phyloP scores from a whole-genome alignment of 2,113 vertebrate genomes.

The Rhinogobius similis region DNA sequence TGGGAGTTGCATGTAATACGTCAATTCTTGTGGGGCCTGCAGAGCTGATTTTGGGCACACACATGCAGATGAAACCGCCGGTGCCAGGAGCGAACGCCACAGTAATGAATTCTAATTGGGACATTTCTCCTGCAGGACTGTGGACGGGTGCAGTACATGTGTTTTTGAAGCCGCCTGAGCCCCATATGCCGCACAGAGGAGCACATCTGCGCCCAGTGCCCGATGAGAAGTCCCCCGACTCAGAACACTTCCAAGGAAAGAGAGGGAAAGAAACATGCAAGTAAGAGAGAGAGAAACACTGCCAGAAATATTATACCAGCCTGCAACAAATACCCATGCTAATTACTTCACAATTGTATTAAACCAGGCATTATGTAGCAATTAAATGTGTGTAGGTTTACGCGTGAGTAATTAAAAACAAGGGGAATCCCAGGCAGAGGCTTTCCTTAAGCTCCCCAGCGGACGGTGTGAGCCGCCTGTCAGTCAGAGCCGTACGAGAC shows the following conservation, averaged over 20 bases:
- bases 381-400: slow-evolving; percentile 73
- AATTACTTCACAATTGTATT: slow-evolving; percentile 77
- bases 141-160: slow-evolving; percentile 37
- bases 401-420: slow-evolving; percentile 73
- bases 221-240: slow-evolving; percentile 57
- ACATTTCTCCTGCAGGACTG: slow-evolving; percentile 44
- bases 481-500: slow-evolving; percentile 58
- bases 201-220: slow-evolving; percentile 66
- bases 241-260: slow-evolving; percentile 28
- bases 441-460: slow-evolving; percentile 55
- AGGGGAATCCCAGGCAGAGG: slow-evolving; percentile 61
- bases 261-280: neutral
- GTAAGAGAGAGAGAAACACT: slow-evolving; percentile 22
- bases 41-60: slow-evolving; percentile 11
- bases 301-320: slow-evolving; percentile 61
- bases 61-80: slow-evolving; percentile 35
- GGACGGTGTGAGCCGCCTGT: slow-evolving; percentile 57
- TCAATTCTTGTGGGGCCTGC: slow-evolving; percentile 11
- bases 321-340: slow-evolving; percentile 69
- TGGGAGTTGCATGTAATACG: neutral
- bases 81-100: slow-evolving; percentile 32
- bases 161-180: slow-evolving; percentile 54
- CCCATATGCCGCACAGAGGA: slow-evolving; percentile 64
- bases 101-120: slow-evolving; percentile 72
- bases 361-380: slow-evolving; percentile 75